Conservation (phyloP, 2,797 vertebrate species). For the Vireo griseus region DNA sequence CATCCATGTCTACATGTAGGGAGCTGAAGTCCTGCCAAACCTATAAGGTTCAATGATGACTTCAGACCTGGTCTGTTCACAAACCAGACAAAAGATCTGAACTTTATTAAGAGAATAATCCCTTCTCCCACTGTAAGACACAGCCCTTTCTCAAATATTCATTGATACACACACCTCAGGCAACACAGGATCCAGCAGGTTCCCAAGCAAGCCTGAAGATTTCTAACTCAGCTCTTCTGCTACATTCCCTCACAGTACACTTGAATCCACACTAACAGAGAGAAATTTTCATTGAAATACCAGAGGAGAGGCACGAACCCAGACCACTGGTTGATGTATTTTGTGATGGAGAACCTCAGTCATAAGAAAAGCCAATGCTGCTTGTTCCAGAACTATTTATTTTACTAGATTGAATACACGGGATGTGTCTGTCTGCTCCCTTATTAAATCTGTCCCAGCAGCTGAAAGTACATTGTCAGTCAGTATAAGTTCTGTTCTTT, state of each 20-base stretch:
- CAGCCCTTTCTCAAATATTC: not conserved
- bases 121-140: not conserved
- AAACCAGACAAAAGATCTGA: not conserved
- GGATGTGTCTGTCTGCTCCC: not conserved
- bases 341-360: not conserved
- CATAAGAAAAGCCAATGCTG: not conserved
- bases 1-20: fast-evolving
- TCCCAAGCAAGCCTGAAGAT: not conserved
- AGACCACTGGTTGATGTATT: not conserved
- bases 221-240: not conserved
- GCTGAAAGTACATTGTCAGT: not conserved
- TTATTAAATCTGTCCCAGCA: not conserved
- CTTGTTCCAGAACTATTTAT: not conserved
- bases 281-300: not conserved
- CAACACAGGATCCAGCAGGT: not conserved
- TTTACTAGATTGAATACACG: not conserved
- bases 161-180: not conserved
- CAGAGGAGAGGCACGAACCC: not conserved
- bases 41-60: not conserved
- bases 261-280: not conserved
- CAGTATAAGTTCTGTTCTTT: not conserved
- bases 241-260: not conserved
- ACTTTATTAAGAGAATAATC: not conserved
- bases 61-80: not conserved
- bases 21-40: not conserved